Evolutionary conservation across 2,888 invertebrate species (phyloP).

Genomic region (Rotaria sp.): DNA sequence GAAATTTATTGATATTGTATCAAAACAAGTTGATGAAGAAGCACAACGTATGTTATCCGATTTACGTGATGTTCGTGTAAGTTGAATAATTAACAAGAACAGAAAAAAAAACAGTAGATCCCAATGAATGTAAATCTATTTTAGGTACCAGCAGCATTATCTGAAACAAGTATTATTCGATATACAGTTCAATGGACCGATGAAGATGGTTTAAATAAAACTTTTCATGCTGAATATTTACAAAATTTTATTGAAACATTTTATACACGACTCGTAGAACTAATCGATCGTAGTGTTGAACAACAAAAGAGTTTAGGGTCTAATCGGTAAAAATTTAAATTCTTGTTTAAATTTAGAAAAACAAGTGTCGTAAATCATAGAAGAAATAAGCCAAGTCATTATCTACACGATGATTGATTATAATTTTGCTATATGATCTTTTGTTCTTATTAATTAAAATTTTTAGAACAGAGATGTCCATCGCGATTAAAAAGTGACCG

Average conservation of each 20-base stretch:
- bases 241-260: conserved; percentile 88
- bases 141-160: conserved; percentile 34
- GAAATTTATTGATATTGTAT: conserved; percentile 78
- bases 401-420: too few relatives aligned
- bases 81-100: conserved; percentile 56
- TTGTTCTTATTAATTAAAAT: too few relatives aligned
- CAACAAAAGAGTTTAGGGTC: conserved; percentile 81
- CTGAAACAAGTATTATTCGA: conserved; percentile 51
- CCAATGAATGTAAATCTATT: conserved; percentile 39
- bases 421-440: too few relatives aligned
- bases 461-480: too few relatives aligned
- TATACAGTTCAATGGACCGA: conserved; percentile 95
- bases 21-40: conserved; percentile 81
- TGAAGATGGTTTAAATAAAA: conserved; percentile 73
- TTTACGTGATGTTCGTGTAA: conserved; percentile 77
- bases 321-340: conserved; percentile 48
- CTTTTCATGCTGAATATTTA: conserved; percentile 84
- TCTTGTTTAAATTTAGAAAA: too few relatives aligned
- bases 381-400: too few relatives aligned
- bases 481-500: too few relatives aligned
- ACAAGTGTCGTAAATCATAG: too few relatives aligned
- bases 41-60: conserved; percentile 79
- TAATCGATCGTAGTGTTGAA: conserved; percentile 87
- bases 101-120: conserved; percentile 43
- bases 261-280: conserved; percentile 79